These are phyloP conservation scores for Synergus laeviventris DNA, from an alignment of 2,888 invertebrate genomes.

Conservation along the genomic window DNA sequence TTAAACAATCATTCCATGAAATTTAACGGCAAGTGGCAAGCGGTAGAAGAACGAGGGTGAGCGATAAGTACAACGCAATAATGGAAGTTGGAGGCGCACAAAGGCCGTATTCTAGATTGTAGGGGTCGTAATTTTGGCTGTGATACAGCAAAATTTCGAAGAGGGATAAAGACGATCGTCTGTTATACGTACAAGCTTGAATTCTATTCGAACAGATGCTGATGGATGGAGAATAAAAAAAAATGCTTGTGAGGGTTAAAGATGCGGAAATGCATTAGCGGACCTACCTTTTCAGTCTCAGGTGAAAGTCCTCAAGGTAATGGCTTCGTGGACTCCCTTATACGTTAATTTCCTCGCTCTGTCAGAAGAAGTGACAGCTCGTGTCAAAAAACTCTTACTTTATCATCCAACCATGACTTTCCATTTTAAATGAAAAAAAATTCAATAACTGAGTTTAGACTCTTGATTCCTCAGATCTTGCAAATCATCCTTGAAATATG, in stretches of 20 bases:
- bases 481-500: constrained; percentile 9
- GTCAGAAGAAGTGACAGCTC: constrained; percentile 6
- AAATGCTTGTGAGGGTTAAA: constrained; percentile 54
- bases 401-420: constrained; percentile 30
- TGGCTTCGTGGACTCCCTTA: neutral
- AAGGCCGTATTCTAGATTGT: constrained; percentile 49
- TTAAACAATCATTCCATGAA: constrained; percentile 43
- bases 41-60: constrained; percentile 60
- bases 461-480: neutral
- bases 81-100: constrained; percentile 59
- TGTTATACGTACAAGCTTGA: neutral
- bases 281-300: constrained; percentile 52
- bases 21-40: constrained; percentile 42
- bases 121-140: constrained; percentile 64
- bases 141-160: constrained; percentile 63
- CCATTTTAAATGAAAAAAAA: constrained; percentile 15
- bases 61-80: constrained; percentile 60
- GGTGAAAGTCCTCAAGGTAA: constrained; percentile 42
- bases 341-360: constrained; percentile 16
- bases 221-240: constrained; percentile 65
- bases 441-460: neutral
- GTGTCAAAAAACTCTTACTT: constrained; percentile 24
- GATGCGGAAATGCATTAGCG: constrained; percentile 57
- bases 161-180: constrained; percentile 43
- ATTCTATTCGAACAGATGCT: constrained; percentile 40